Percentiles rank a stretch among this genome's conserved stretches.
Evolutionary conservation across 92 coral and sea anemone genomes (phyloP).

Genomic region (Heliopora coerulea): DNA sequence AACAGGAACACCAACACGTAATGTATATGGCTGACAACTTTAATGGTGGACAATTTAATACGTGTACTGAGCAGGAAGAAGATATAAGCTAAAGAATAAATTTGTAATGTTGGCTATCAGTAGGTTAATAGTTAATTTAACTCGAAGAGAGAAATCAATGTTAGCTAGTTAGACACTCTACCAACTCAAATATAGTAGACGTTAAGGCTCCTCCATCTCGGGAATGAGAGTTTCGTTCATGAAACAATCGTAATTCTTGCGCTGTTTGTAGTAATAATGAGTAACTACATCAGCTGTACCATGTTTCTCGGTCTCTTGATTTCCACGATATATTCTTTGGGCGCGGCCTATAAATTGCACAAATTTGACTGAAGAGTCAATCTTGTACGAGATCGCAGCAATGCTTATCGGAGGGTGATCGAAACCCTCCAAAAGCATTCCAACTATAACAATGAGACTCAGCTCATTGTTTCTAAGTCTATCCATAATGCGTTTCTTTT

Average conservation of each 20-base stretch:
- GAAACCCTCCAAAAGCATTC: slow-evolving; percentile 35
- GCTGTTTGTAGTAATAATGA: neutral
- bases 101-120: too few relatives aligned
- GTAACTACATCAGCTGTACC: slow-evolving; percentile 19
- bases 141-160: too few relatives aligned
- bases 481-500: neutral
- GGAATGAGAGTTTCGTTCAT: too few relatives aligned
- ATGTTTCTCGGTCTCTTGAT: neutral
- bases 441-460: slow-evolving; percentile 17
- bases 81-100: too few relatives aligned
- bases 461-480: slow-evolving; percentile 9
- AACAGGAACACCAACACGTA: too few relatives aligned
- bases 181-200: too few relatives aligned
- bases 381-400: slow-evolving; percentile 16
- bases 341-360: slow-evolving; percentile 36
- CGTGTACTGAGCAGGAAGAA: too few relatives aligned
- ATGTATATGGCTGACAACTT: too few relatives aligned
- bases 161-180: too few relatives aligned
- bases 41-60: too few relatives aligned
- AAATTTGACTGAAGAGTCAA: slow-evolving; percentile 17
- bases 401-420: slow-evolving; percentile 47
- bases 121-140: too few relatives aligned
- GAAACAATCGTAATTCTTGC: neutral
- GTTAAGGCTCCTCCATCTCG: too few relatives aligned
- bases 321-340: slow-evolving; percentile 12